These are phyloP conservation scores for Planiliza haematocheilus DNA, from an alignment of 2,113 vertebrate species.

Conservation along the genomic window DNA sequence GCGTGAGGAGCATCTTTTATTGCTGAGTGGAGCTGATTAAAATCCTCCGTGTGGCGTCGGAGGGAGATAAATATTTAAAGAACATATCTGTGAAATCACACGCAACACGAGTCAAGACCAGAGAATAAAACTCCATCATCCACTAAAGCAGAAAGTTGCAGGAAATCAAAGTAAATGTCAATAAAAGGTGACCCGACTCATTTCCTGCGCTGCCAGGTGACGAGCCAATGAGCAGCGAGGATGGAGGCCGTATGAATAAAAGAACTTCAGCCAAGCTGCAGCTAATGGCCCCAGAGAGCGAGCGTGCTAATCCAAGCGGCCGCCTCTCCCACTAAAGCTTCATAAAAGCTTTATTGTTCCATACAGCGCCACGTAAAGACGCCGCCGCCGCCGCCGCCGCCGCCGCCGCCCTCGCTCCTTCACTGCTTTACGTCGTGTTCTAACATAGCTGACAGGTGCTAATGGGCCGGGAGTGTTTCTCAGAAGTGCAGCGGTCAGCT, in stretches of 20 bases:
- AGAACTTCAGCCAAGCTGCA: background rate
- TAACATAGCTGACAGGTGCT: constrained; percentile 13
- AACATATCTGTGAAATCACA: too few relatives aligned
- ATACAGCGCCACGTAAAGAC: background rate
- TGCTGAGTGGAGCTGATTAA: background rate
- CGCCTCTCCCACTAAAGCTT: constrained; percentile 22
- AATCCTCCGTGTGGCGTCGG: background rate
- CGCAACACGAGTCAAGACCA: too few relatives aligned
- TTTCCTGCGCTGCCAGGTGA: background rate
- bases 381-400: too few relatives aligned
- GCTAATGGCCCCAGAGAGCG: constrained; percentile 13
- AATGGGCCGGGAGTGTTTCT: background rate
- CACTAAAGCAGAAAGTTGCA: background rate
- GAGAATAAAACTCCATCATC: background rate
- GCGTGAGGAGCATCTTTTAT: too few relatives aligned
- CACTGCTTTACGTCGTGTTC: too few relatives aligned
- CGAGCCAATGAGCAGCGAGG: background rate
- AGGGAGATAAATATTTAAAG: too few relatives aligned
- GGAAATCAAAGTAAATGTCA: too few relatives aligned
- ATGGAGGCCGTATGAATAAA: background rate
- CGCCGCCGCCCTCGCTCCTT: too few relatives aligned
- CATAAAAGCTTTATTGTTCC: constrained; percentile 62
- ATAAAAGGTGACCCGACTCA: background rate
- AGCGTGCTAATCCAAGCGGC: background rate
- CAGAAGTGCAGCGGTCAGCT: too few relatives aligned